Percentiles rank a stretch among this genome's conserved stretches.
Conservation (phyloP, 2,888 invertebrate genomes). For the Schizotus pectinicornis region DNA sequence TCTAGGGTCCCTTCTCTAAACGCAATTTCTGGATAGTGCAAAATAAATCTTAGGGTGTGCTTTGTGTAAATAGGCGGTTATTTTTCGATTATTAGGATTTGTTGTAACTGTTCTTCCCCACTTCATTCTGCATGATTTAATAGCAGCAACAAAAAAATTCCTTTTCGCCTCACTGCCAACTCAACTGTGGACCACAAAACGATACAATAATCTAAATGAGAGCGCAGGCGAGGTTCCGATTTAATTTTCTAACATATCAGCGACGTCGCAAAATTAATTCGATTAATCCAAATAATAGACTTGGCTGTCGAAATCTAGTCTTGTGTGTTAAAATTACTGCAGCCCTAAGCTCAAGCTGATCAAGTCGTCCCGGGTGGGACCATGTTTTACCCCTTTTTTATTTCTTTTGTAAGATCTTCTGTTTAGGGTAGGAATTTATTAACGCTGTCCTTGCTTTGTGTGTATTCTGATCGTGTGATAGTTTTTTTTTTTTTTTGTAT, state of each 20-base stretch:
- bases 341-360: slow-evolving; percentile 26
- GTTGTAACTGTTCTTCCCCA: slow-evolving; percentile 37
- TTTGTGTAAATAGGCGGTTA: slow-evolving; percentile 40
- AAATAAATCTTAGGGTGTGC: slow-evolving; percentile 39
- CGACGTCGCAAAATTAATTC: slow-evolving; percentile 18
- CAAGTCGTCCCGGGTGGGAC: slow-evolving; percentile 4
- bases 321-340: slow-evolving; percentile 45
- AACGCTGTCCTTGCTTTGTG: slow-evolving; percentile 54
- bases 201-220: slow-evolving; percentile 16
- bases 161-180: slow-evolving; percentile 31
- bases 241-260: slow-evolving; percentile 26
- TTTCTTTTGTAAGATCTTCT: slow-evolving; percentile 14
- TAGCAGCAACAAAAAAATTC: slow-evolving; percentile 19
- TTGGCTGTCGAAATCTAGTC: slow-evolving; percentile 58
- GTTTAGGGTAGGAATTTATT: slow-evolving; percentile 24
- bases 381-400: slow-evolving; percentile 14
- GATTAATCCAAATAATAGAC: slow-evolving; percentile 28
- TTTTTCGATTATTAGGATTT: slow-evolving; percentile 35
- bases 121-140: slow-evolving; percentile 28
- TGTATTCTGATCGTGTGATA: slow-evolving; percentile 57
- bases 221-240: slow-evolving; percentile 29
- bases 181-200: slow-evolving; percentile 40
- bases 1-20: too few species aligned
- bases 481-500: slow-evolving; percentile 69
- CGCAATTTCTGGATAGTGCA: slow-evolving; percentile 34